These are phyloP conservation scores for Maconellicoccus hirsutus DNA, from an alignment of 1,140 invertebrate genomes.

Conservation along the genomic window DNA sequence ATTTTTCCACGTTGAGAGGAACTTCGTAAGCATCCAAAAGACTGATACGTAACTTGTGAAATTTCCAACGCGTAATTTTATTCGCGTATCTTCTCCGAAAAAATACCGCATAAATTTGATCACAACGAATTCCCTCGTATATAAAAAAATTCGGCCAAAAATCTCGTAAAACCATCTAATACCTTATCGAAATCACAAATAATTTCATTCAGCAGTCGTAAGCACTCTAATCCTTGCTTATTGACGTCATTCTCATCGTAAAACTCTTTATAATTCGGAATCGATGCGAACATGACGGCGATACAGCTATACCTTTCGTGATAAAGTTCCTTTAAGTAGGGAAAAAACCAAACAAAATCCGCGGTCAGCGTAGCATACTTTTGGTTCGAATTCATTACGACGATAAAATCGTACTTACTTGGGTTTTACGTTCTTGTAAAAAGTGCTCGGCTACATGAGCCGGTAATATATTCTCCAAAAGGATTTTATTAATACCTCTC, in stretches of 20 bases:
- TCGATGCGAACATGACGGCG: constrained; percentile 95
- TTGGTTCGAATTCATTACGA: too few species aligned
- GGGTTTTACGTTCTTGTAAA: constrained; percentile 49
- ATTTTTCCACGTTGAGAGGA: too few species aligned
- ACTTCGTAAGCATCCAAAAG: too few species aligned
- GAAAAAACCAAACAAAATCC: too few species aligned
- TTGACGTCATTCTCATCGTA: constrained; percentile 96
- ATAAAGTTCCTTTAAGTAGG: constrained; percentile 87
- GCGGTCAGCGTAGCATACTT: too few species aligned
- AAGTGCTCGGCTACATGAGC: constrained; percentile 93
- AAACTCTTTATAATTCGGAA: constrained; percentile 97
- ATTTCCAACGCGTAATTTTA: too few species aligned
- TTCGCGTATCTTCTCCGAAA: too few species aligned
- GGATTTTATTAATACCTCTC: constrained; percentile 85
- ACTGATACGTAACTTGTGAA: not conserved
- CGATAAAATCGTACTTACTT: constrained; percentile 37
- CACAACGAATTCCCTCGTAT: too few species aligned
- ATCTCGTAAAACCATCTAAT: too few species aligned
- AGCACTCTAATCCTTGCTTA: constrained; percentile 89
- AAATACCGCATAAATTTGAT: constrained; percentile 3
- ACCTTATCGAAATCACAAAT: constrained; percentile 98
- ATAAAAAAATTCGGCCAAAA: not conserved
- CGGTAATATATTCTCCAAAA: constrained; percentile 93
- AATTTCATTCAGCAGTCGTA: constrained; percentile 92
- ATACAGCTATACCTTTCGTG: constrained; percentile 89